These are phyloP conservation scores for Danio jaintianensis DNA, from an alignment of 2,797 vertebrate species.

Conservation along the genomic window DNA sequence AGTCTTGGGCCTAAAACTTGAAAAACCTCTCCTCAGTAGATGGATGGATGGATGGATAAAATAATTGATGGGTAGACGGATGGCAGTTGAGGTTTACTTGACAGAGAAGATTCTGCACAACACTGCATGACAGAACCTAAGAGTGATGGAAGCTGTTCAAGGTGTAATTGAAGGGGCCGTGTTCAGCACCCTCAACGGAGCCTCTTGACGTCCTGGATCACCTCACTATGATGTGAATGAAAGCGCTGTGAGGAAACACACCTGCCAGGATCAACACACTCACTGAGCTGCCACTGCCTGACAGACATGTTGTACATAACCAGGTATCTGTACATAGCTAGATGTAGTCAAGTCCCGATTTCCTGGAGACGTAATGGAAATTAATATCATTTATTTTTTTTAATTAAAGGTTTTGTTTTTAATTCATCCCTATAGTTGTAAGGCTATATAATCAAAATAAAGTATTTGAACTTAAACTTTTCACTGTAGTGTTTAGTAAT, in stretches of 20 bases:
- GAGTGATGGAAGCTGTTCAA: slow-evolving; percentile 10
- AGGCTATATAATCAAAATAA: too few relatives aligned
- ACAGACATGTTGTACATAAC: too few relatives aligned
- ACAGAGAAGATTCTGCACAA: slow-evolving; percentile 9
- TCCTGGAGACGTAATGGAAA: too few relatives aligned
- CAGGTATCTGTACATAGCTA: too few relatives aligned
- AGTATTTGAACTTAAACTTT: too few relatives aligned
- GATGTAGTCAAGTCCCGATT: too few relatives aligned
- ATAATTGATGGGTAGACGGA: slow-evolving; percentile 23
- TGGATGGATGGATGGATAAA: slow-evolving; percentile 34
- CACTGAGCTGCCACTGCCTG: not conserved
- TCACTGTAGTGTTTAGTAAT: too few relatives aligned
- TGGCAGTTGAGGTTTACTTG: not conserved
- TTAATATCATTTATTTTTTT: too few relatives aligned
- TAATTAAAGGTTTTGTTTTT: too few relatives aligned
- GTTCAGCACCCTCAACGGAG: not conserved
- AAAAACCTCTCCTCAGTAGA: slow-evolving; percentile 12
- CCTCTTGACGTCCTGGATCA: slow-evolving; percentile 14
- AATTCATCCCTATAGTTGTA: too few relatives aligned
- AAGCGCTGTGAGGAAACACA: not conserved
- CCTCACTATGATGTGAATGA: not conserved
- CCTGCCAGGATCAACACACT: slow-evolving; percentile 14
- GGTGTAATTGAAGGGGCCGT: slow-evolving; percentile 6
- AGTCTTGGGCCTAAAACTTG: slow-evolving; percentile 27
- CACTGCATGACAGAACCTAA: slow-evolving; percentile 19